Evolutionary conservation across 1,140 invertebrate genomes (phyloP).

Genomic region (Mamestra configurata): DNA sequence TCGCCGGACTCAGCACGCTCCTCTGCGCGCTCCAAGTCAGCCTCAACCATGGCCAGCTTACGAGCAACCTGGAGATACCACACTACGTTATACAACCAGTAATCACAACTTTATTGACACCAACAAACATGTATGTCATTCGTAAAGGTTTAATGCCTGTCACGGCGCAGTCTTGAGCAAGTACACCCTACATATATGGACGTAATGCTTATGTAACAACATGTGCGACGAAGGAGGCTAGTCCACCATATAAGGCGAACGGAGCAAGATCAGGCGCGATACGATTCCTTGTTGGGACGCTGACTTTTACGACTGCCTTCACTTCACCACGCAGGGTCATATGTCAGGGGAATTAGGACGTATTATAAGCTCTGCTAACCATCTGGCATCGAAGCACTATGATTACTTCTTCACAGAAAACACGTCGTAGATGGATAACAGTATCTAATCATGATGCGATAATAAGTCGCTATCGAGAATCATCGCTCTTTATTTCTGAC

Average conservation of each 20-base stretch:
- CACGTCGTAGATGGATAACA: conserved; percentile 8
- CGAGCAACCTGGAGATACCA: conserved; percentile 97
- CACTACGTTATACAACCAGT: conserved; percentile 64
- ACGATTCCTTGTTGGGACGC: conserved; percentile 77
- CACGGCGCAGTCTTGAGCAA: conserved; percentile 66
- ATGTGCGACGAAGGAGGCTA: conserved; percentile 76
- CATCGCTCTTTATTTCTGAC: conserved; percentile 36
- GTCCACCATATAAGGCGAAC: conserved; percentile 79
- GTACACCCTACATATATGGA: conserved; percentile 76
- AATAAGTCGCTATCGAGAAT: conserved; percentile 46
- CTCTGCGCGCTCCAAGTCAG: conserved; percentile 99
- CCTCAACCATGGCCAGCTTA: conserved; percentile 99
- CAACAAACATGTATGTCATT: conserved; percentile 52
- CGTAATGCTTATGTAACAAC: conserved; percentile 82
- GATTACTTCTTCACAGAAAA: conserved; percentile 37
- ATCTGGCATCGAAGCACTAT: conserved; percentile 50
- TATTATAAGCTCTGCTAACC: conserved; percentile 61
- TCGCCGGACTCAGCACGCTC: conserved; percentile 99
- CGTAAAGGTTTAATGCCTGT: conserved; percentile 54
- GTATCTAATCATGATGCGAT: conserved; percentile 57
- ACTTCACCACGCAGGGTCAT: conserved; percentile 80
- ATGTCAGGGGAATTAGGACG: conserved; percentile 84
- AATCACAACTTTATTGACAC: conserved; percentile 54
- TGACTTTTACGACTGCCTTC: conserved; percentile 82
- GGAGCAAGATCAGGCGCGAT: conserved; percentile 78